Evolutionary conservation across 1,140 invertebrate species (phyloP), one percentile per base, ranked within the genome.

Genomic region (Camponotus vicinus): DNA sequence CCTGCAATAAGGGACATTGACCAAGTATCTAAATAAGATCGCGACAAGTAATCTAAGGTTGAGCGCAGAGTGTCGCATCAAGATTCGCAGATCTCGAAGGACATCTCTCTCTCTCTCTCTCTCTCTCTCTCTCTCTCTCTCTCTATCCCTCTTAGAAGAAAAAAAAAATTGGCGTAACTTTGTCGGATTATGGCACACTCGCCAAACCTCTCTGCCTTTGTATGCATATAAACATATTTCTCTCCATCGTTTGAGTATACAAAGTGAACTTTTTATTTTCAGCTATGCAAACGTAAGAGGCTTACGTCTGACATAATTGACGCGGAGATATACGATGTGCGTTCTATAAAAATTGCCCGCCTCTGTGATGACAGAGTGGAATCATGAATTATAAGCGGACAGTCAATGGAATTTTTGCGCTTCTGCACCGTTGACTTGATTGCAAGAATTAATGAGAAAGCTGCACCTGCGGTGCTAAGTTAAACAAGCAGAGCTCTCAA

Each of bases 21-120:
- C 49, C 3, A 45, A 27, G 52, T 52, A 77, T 86, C 79, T 83
- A 57, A 67, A 57, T 69, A 78, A 77, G 59, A 89, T 75, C 84
- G 71, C 80, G 85, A 86, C 87, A 89, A 59, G 77, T 86, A 89
- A 71, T 89, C 61, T 77, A 88, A 89, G 87, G 66, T 78, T 75
- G 76, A 40, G 49, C 83, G 79, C 45, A 70, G 87, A 88, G 69
- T 86, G 87, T 89, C 87, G 69, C 85, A 83, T 87, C 83, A 55
- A 61, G 42, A 45, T 83, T 40, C 70, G 66, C 79, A 76, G 42
- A 89, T 89, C 34, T 63, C 9, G 66, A 84, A 86, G 88, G 78
- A 83, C 85, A 49, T 71, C 55, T 49, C 45, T 49, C 45, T 11
- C 21, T 21, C 45, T 49, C 45, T 27, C 27, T 27, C 45, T 49